Evolutionary conservation across 2,113 vertebrate genomes (phyloP), one percentile per base, ranked within the genome.

Genomic region (Phrynocephalus versicolor): DNA sequence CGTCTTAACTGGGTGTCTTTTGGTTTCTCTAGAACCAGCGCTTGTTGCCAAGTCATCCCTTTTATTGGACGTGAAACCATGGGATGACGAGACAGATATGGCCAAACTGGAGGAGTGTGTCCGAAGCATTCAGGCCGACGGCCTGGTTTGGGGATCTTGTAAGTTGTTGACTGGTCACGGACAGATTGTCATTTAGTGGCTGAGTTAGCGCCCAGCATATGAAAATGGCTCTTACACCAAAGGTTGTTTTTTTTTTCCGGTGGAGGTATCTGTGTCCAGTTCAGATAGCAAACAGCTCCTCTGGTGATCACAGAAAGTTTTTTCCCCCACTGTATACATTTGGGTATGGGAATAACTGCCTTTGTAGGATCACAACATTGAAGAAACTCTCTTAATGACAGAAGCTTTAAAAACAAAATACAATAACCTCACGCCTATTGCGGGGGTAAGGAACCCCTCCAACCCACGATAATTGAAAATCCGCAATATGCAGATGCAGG

Each of bases 41-140:
- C 96, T 99, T 72, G 96, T 99, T 80, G 98, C 98, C 55, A 99
- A 99, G 85, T 99, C 98, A 6, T 99, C 98, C 0, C 94, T 99
- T 86, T 95, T 99, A 76, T 87, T 99, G 91, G 98, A 99, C 69
- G 99, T 99, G 83, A 99, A 99, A 76, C 98, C 98, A 5, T 99
- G 98, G 99, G 99, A 99, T 51, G 98, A 99, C 30, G 98, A 99
- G 95, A 99, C 98, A 0, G 98, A 99, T 87, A 99, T 99, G 99
- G 89, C 92, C 0, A 98, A 99, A 90, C 88, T 99, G 21, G 98
- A 99, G 89, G 98, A 98, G 92, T 98, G 97, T 2, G 99, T 99
- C 15, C 95, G 99, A 85, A 99, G 96, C 85, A 97, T 99, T 77
- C 96, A 97, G 86, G 96, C 97, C 88, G 98, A 99, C 0, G 99